These are phyloP conservation scores for Enteromius unitaeniatus DNA, from an alignment of 2,797 vertebrate genomes.

Conservation along the genomic window DNA sequence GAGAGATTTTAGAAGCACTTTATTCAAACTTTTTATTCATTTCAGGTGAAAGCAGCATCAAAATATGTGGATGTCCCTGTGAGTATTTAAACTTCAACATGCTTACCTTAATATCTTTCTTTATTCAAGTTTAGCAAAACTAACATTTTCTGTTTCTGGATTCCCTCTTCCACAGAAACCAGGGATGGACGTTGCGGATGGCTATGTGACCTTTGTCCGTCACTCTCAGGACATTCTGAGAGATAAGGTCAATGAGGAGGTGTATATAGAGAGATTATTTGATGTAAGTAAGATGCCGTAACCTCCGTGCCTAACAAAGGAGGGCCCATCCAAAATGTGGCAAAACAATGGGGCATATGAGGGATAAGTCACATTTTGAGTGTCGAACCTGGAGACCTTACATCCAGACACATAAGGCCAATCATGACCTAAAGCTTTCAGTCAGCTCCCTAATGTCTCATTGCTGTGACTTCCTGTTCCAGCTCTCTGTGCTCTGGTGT, in stretches of 20 bases:
- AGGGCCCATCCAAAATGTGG: slow-evolving; percentile 98
- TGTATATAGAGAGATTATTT: slow-evolving; percentile 99
- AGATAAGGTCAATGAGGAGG: slow-evolving; percentile 99
- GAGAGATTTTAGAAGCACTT: neutral
- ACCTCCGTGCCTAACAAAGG: slow-evolving; percentile 86
- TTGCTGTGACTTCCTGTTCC: slow-evolving; percentile 78
- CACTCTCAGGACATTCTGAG: slow-evolving; percentile 99
- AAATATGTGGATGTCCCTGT: slow-evolving; percentile 99
- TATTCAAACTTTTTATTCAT: slow-evolving; percentile 67
- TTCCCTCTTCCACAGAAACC: slow-evolving; percentile 86
- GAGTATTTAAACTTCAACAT: slow-evolving; percentile 74
- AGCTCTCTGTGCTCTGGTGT: slow-evolving; percentile 85
- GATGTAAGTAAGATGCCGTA: slow-evolving; percentile 99
- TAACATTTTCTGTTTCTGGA: slow-evolving; percentile 52
- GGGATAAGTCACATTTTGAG: slow-evolving; percentile 99
- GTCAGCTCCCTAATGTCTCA: slow-evolving; percentile 77
- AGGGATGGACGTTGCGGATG: slow-evolving; percentile 98
- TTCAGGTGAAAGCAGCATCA: slow-evolving; percentile 98
- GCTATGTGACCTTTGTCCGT: slow-evolving; percentile 99
- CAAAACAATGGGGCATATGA: slow-evolving; percentile 96
- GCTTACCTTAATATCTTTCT: neutral
- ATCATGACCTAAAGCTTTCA: slow-evolving; percentile 70
- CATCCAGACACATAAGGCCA: slow-evolving; percentile 72
- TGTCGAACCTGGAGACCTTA: slow-evolving; percentile 70
- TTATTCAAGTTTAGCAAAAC: neutral